These are phyloP conservation scores for Nasonia oneida DNA, from an alignment of 2,888 invertebrate genomes.

Conservation along the genomic window DNA sequence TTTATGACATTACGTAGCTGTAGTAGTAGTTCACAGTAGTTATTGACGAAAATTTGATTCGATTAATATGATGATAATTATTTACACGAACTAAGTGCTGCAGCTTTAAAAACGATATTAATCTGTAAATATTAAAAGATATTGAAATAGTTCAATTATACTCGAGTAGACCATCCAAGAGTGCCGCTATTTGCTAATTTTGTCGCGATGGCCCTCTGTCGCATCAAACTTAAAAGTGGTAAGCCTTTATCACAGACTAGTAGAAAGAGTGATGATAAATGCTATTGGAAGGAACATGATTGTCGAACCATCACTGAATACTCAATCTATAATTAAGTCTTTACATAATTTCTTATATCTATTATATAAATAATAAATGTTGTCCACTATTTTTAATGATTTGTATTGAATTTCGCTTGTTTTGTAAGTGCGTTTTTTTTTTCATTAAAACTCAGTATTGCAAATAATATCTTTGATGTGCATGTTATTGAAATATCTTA, in stretches of 20 bases:
- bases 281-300: constrained; percentile 61
- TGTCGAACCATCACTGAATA: constrained; percentile 52
- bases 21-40: constrained; percentile 33
- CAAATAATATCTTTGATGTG: constrained; percentile 53
- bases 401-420: constrained; percentile 54
- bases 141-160: constrained; percentile 1
- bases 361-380: constrained; percentile 43
- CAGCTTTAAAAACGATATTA: constrained; percentile 25
- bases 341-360: constrained; percentile 21
- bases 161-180: background rate
- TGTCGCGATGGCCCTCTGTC: background rate
- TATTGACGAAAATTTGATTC: constrained; percentile 6
- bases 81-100: constrained; percentile 17
- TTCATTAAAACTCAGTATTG: constrained; percentile 48
- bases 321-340: constrained; percentile 14
- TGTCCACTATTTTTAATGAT: constrained; percentile 50
- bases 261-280: constrained; percentile 14
- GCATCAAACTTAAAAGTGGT: constrained; percentile 36
- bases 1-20: constrained; percentile 42
- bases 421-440: constrained; percentile 55
- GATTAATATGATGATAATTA: background rate
- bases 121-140: constrained; percentile 31
- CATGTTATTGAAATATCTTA: constrained; percentile 58
- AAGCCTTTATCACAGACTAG: constrained; percentile 39
- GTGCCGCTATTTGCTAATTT: background rate